phyloP scores from a whole-genome alignment of 2,113 vertebrate species.

The Lagopus muta region DNA sequence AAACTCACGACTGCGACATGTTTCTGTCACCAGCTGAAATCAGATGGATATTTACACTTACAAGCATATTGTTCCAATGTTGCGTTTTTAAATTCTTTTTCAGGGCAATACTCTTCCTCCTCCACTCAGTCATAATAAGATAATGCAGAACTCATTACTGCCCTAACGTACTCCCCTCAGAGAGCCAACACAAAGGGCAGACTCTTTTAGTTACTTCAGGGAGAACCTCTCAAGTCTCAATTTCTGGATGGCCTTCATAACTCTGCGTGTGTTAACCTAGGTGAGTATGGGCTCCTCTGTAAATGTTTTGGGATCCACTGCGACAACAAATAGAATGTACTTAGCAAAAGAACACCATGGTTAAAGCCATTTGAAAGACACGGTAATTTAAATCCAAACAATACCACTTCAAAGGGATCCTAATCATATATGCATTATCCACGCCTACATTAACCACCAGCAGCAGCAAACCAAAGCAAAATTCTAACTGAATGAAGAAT shows the following conservation, averaged over 20 bases:
- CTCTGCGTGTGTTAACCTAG: background rate
- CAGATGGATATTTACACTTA: too few relatives aligned
- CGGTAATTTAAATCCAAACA: background rate
- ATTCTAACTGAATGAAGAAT: background rate
- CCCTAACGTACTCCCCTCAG: background rate
- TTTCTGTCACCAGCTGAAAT: background rate
- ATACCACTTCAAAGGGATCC: background rate
- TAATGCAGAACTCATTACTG: background rate
- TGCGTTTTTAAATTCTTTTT: background rate
- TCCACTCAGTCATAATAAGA: background rate
- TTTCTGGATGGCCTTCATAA: background rate
- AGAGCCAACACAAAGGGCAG: background rate
- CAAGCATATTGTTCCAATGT: background rate
- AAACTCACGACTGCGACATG: background rate
- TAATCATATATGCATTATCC: background rate
- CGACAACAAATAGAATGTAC: background rate
- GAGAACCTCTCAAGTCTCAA: background rate
- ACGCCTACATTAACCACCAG: background rate
- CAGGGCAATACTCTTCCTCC: background rate
- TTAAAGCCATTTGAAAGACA: background rate
- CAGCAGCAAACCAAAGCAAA: background rate
- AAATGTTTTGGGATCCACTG: background rate
- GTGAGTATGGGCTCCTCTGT: background rate
- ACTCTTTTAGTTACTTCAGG: background rate
- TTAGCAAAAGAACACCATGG: background rate